Base-by-base conservation (phyloP, 2,888 invertebrate genomes). In the Perithous albicinctus region DNA sequence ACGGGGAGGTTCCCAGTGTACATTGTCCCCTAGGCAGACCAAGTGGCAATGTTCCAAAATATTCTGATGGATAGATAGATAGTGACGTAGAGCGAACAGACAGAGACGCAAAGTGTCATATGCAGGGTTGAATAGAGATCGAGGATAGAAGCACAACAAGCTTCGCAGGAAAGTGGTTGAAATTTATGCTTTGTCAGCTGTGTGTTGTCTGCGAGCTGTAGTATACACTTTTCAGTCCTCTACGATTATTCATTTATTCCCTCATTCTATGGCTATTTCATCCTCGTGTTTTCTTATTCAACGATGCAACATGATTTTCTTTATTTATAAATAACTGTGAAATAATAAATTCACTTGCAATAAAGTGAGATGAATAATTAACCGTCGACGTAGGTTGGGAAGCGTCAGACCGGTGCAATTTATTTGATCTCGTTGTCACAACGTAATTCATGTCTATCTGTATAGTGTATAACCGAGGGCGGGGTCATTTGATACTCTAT, bases 131-230 rank as follows among this genome's bases (percentile, higher is more conserved):
- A 35, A 72, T 75, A 61, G 78, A 82, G 78, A 82, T 82, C 75
- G 70, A 59, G 78, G 81, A 81, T 81, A 73, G 77, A 77, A 51
- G 46, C 63, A 46, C 63, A n/a, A n/a, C n/a, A 59, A 56, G 66
- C 67, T 41, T 26, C 48, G 48, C 23, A 51, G 70, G 20, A 78
- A 82, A 82, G 70, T 78, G 63, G 56, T 78, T 61, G 78, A 66
- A 78, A 82, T 82, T 78, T 82, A 82, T 82, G 82, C 78, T 75
- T 70, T 75, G 82, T 82, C 82, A 82, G 78, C 78, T 81, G 69
- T 77, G 61, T 78, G 56, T 38, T 73, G 59, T 35, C 59, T 67
- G 54, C 15, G 56, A 43, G 54, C 51, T 46, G 15, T 15, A 43
- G 29, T 20, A 32, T n/a, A 48, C 43, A 0, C n/a, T 46, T 43